These are phyloP conservation scores for Pinctada fucata DNA, from an alignment of 2,888 invertebrate species.

Conservation along the genomic window DNA sequence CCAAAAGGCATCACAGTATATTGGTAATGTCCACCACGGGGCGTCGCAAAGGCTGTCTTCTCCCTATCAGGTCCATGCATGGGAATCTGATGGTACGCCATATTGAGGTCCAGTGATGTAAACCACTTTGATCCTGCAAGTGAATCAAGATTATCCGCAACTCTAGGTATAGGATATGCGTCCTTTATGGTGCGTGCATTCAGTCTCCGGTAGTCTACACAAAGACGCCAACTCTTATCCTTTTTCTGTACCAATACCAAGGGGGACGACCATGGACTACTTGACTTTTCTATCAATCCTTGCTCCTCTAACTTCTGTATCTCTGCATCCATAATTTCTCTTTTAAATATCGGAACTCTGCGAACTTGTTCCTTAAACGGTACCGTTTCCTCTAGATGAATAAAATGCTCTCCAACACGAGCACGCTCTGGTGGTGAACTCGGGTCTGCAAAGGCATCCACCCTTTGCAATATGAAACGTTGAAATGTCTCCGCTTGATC, in stretches of 20 bases:
- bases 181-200: conserved; percentile 1
- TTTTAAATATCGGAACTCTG: conserved; percentile 8
- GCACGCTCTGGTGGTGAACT: conserved; percentile 16
- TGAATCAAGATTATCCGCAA: conserved; percentile 7
- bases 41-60: no score
- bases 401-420: conserved; percentile 19
- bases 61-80: no score
- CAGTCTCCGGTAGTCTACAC: conserved; percentile 1
- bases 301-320: conserved; percentile 18
- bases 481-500: conserved; percentile 5
- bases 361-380: conserved; percentile 26
- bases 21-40: no score
- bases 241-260: conserved; percentile 19
- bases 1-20: no score
- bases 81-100: no score
- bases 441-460: conserved; percentile 12
- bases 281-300: conserved; percentile 18
- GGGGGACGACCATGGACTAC: conserved; percentile 13
- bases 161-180: background rate
- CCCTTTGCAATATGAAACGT: background rate
- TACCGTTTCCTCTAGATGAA: conserved; percentile 25
- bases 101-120: no score
- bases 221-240: background rate
- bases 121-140: no score
- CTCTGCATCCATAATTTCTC: no score